A percentile compares a stretch with the other conserved stretches of the same genome.
These are phyloP conservation scores for Dendrocopos noguchii DNA, from an alignment of 2,113 vertebrate genomes.

Conservation along the genomic window DNA sequence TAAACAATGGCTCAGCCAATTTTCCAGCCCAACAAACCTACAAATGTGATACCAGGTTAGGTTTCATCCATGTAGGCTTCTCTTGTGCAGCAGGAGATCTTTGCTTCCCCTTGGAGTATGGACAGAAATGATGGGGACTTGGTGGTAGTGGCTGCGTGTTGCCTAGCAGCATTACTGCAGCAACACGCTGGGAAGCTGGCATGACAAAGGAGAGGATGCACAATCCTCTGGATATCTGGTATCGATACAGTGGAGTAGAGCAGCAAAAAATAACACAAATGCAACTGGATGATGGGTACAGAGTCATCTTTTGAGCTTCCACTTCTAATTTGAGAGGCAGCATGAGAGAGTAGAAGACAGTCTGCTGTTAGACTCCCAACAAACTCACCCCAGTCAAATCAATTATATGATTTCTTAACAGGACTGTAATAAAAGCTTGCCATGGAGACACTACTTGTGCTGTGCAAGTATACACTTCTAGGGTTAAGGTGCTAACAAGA, in stretches of 20 bases:
- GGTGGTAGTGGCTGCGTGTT: background rate
- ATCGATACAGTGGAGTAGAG: background rate
- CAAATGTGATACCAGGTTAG: background rate
- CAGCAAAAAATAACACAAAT: background rate
- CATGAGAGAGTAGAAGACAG: background rate
- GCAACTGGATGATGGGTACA: background rate
- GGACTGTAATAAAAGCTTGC: constrained; percentile 17
- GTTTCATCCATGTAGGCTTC: background rate
- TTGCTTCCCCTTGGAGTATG: background rate
- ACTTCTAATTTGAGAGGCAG: background rate
- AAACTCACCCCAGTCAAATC: background rate
- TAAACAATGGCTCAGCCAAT: background rate
- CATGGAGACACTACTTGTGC: constrained; percentile 9
- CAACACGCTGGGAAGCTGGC: background rate
- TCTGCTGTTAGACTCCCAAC: constrained; percentile 8
- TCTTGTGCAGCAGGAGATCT: background rate
- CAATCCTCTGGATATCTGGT: background rate
- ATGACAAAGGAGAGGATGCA: background rate
- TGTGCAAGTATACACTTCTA: background rate
- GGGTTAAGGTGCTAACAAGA: constrained; percentile 35
- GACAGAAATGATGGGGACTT: background rate
- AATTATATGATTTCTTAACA: constrained; percentile 1
- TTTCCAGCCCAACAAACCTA: background rate
- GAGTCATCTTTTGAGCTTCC: constrained; percentile 1
- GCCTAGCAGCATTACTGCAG: constrained; percentile 31